These are phyloP conservation scores for Drosophila kurseongensis DNA, from an alignment of 1,140 invertebrate species.

Conservation along the genomic window DNA sequence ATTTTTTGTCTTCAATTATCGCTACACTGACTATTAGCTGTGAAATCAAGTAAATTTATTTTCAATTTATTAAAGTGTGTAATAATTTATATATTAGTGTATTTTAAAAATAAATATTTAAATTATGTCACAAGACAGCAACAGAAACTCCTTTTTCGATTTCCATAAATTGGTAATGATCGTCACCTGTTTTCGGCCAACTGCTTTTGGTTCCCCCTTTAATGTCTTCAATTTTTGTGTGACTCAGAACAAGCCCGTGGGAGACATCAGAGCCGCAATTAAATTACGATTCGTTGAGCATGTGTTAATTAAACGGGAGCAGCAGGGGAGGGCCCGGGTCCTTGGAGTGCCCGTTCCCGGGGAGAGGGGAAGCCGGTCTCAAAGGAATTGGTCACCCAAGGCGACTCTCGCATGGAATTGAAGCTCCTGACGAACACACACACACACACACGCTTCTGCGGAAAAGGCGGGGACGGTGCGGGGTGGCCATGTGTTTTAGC, in stretches of 20 bases:
- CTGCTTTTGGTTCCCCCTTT: neutral
- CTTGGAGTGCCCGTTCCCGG: slow-evolving; percentile 46
- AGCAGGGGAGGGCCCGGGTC: slow-evolving; percentile 40
- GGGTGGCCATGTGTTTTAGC: slow-evolving; percentile 72
- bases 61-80: no score
- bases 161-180: neutral
- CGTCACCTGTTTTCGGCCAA: neutral
- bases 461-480: neutral
- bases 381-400: slow-evolving; percentile 57
- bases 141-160: neutral
- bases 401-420: slow-evolving; percentile 45
- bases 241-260: slow-evolving; percentile 28
- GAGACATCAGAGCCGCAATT: slow-evolving; percentile 75
- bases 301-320: slow-evolving; percentile 82
- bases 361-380: slow-evolving; percentile 34
- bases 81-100: no score
- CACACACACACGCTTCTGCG: slow-evolving; percentile 16
- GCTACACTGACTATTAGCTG: no score
- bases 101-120: no score
- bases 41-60: no score
- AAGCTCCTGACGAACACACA: slow-evolving; percentile 34
- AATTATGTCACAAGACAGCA: neutral
- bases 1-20: neutral
- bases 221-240: slow-evolving; percentile 34
- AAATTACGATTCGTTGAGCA: slow-evolving; percentile 84